Conservation (phyloP, 2,888 invertebrate genomes). For the Fissipunctia ypsillon region DNA sequence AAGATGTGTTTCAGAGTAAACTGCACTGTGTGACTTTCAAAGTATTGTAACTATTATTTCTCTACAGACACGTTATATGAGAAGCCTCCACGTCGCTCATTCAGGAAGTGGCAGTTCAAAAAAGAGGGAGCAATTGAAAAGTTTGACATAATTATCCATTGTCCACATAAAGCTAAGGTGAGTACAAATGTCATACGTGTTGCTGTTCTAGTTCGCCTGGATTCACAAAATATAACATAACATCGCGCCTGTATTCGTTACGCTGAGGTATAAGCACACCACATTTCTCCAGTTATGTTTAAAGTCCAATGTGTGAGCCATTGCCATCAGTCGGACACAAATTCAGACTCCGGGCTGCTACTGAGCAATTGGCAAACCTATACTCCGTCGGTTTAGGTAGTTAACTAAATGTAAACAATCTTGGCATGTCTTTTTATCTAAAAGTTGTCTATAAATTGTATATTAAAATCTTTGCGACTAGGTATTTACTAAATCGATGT, state of each 20-base stretch:
- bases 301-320: background rate
- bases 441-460: no score
- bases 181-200: constrained; percentile 51
- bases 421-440: no score
- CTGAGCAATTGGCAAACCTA: no score
- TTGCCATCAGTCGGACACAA: background rate
- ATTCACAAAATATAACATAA: background rate
- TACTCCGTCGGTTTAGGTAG: no score
- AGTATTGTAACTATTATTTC: background rate
- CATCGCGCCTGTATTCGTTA: background rate
- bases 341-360: background rate
- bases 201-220: background rate
- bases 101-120: constrained; percentile 76
- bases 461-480: no score
- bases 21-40: background rate
- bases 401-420: no score
- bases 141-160: constrained; percentile 78
- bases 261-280: no score
- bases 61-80: constrained; percentile 76
- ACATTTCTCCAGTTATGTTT: constrained; percentile 6
- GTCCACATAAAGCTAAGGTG: constrained; percentile 80
- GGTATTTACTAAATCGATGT: no score
- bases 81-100: constrained; percentile 80
- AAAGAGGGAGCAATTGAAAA: constrained; percentile 63
- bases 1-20: background rate